Evolutionary conservation across 1,140 invertebrate genomes (phyloP), one percentile per base, ranked within the genome.

Genomic region (Rhysida immarginata): DNA sequence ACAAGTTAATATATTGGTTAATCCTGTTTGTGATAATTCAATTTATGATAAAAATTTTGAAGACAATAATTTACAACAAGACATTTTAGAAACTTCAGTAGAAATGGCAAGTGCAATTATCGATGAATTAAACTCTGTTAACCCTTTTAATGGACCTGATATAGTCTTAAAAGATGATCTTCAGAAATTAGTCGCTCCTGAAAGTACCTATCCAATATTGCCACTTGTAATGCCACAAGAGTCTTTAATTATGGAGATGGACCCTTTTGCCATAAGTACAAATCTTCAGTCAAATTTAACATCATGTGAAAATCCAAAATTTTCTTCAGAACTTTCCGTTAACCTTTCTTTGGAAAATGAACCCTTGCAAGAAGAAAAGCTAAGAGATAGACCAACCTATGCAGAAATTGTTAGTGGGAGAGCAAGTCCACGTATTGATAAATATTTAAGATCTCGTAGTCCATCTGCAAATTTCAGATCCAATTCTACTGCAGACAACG

Each of bases 341-440:
- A 35, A 5, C 5, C 29, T 35, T 8, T 8, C 5, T 35, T 5
- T 8, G 16, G 5, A 5, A 8, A 35, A 5, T 8, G 16, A 5
- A 8, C 5, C 29, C 16, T 5, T 35, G 5, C 29, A 35, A 35
- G 29, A 35, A 35, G 5, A 35, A 16, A 16, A 5, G 16, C 5
- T 8, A 5, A 35, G 29, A 35, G 16, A 16, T 35, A 35, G 16
- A 35, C 55, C 45, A 16, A 53, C 26, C 2, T 56, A 56, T 49
- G 57, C 57, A 24, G 57, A 57, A 26, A 29, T 57, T 41, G 41
- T 51, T 2, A 21, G 41, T 26, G 57, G 57, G 20, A 23, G 57
- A n/a, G 2, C 46, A 21, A 56, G 57, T 25, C 44, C 44, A 13
- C 21, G 20, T 5, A 11, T 46, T 13, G 44, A 46, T n/a, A n/a